phyloP scores from a whole-genome alignment of 1,140 invertebrate genomes.

The Bradysia coprophila region DNA sequence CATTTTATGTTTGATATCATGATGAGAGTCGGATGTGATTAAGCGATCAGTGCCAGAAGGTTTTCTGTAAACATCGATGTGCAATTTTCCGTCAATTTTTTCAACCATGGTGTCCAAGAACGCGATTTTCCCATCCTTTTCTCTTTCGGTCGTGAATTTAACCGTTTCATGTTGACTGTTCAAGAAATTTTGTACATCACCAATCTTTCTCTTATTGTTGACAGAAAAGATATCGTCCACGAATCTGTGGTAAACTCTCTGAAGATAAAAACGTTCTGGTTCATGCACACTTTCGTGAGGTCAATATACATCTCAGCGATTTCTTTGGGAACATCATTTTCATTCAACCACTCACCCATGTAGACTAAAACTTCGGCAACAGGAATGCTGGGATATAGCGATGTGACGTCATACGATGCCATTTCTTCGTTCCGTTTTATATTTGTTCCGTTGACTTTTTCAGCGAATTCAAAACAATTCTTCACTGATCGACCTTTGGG shows the following conservation, averaged over 20 bases:
- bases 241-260: background rate
- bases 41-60: background rate
- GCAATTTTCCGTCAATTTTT: background rate
- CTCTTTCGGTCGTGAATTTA: background rate
- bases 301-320: background rate
- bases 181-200: background rate
- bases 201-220: background rate
- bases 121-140: background rate
- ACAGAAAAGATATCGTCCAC: background rate
- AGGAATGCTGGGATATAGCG: background rate
- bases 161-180: background rate
- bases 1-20: background rate
- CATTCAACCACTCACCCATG: background rate
- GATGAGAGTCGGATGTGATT: background rate
- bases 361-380: background rate
- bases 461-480: background rate
- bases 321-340: background rate
- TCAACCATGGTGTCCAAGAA: background rate
- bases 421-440: background rate
- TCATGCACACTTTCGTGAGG: background rate
- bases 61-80: background rate
- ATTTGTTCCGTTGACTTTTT: background rate
- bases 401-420: background rate
- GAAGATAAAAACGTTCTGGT: background rate
- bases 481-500: background rate